Conservation (phyloP, 1,140 invertebrate species). For the Scaptomyza montana region DNA sequence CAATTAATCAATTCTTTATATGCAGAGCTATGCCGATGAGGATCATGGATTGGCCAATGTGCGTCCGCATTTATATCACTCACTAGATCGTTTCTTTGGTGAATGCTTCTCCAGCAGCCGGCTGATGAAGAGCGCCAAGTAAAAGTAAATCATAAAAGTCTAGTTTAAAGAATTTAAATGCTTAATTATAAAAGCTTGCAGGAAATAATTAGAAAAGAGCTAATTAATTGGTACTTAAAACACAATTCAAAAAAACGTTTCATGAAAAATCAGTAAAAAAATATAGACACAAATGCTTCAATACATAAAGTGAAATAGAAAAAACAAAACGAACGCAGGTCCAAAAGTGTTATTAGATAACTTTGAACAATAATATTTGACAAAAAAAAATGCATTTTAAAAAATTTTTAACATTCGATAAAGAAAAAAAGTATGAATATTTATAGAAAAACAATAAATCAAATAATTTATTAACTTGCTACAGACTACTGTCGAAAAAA, state of each 20-base stretch:
- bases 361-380: constrained; percentile 76
- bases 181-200: constrained; percentile 26
- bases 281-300: constrained; percentile 32
- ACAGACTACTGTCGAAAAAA: constrained; percentile 27
- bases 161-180: constrained; percentile 30
- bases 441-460: constrained; percentile 26
- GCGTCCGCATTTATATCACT: constrained; percentile 93
- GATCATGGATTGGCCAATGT: constrained; percentile 92
- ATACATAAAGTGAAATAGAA: constrained; percentile 17
- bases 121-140: constrained; percentile 73
- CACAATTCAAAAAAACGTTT: constrained; percentile 29
- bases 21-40: constrained; percentile 96
- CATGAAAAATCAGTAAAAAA: constrained; percentile 35
- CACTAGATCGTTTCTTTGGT: constrained; percentile 93
- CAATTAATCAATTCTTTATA: constrained; percentile 37
- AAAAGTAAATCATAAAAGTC: constrained; percentile 1
- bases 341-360: constrained; percentile 78
- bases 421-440: constrained; percentile 21
- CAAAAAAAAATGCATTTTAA: constrained; percentile 68
- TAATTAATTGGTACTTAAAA: constrained; percentile 70
- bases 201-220: constrained; percentile 22
- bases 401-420: constrained; percentile 50
- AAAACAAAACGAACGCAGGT: constrained; percentile 68
- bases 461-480: constrained; percentile 32
- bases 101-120: constrained; percentile 87